Evolutionary conservation across 2,113 vertebrate genomes (phyloP).

Genomic region (Megaceryle torquata): DNA sequence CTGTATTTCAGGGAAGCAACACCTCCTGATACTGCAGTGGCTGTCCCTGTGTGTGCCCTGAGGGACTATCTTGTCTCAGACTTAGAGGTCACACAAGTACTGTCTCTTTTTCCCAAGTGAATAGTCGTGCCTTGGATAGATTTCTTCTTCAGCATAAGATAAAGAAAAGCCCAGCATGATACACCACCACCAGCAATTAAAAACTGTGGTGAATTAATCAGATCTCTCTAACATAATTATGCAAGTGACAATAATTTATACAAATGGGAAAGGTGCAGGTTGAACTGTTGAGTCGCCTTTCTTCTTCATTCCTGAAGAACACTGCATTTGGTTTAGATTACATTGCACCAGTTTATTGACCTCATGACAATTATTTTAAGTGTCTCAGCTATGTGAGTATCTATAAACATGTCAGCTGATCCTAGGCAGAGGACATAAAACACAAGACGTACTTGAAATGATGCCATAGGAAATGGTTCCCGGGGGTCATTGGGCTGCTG

Average conservation of each 20-base stretch:
- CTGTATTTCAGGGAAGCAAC: background rate
- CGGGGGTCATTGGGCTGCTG: fast-evolving
- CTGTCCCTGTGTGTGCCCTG: background rate
- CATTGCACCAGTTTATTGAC: background rate
- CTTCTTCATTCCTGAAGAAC: background rate
- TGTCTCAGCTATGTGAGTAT: background rate
- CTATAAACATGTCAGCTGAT: background rate
- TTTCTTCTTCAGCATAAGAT: background rate
- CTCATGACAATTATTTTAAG: conserved; percentile 18
- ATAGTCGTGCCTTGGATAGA: fast-evolving
- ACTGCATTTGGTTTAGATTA: background rate
- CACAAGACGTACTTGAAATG: background rate
- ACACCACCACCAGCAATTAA: background rate
- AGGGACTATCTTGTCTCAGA: background rate
- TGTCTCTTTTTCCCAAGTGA: background rate
- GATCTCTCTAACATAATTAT: background rate
- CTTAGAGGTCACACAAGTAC: background rate
- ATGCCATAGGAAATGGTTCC: background rate
- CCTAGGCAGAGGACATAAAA: background rate
- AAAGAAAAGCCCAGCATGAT: background rate
- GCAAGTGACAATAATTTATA: background rate
- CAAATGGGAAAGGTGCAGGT: background rate
- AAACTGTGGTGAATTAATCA: background rate
- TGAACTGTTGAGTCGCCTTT: background rate
- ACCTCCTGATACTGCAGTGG: background rate